Conservation (phyloP, 2,888 invertebrate species). For the Melinaea marsaeus region DNA sequence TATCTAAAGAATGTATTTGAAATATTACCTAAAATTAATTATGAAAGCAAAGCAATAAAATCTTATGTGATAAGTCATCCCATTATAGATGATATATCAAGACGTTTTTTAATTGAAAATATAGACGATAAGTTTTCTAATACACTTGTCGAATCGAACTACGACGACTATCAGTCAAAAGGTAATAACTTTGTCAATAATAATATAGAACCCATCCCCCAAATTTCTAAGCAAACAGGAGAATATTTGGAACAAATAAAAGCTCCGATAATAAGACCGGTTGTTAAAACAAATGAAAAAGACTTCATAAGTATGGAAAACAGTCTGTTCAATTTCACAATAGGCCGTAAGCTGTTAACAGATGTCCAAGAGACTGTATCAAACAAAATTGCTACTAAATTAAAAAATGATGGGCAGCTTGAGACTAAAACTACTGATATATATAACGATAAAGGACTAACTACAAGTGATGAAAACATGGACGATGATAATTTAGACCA, state of each 20-base stretch:
- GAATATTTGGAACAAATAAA: not conserved
- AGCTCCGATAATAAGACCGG: too few relatives aligned
- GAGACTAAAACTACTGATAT: not conserved
- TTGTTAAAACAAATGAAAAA: too few relatives aligned
- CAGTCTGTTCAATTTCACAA: too few relatives aligned
- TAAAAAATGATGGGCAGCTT: not conserved
- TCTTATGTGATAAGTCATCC: conserved; percentile 14
- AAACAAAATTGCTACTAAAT: not conserved
- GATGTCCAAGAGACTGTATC: not conserved
- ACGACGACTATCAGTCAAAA: too few relatives aligned
- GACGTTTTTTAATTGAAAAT: conserved; percentile 15
- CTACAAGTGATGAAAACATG: not conserved
- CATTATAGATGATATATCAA: conserved; percentile 17
- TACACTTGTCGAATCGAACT: not conserved
- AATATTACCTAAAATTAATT: conserved; percentile 2
- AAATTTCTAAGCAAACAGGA: conserved; percentile 1
- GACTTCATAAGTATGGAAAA: too few relatives aligned
- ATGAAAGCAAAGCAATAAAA: conserved; percentile 1
- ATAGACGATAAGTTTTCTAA: conserved; percentile 14
- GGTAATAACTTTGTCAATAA: not conserved
- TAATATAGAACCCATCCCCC: not conserved
- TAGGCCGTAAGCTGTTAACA: too few relatives aligned
- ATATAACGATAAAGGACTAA: not conserved
- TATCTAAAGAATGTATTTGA: conserved; percentile 8
- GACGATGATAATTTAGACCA: conserved; percentile 5